phyloP scores from a whole-genome alignment of 2,113 vertebrate genomes.

The Pseudopodoces humilis region DNA sequence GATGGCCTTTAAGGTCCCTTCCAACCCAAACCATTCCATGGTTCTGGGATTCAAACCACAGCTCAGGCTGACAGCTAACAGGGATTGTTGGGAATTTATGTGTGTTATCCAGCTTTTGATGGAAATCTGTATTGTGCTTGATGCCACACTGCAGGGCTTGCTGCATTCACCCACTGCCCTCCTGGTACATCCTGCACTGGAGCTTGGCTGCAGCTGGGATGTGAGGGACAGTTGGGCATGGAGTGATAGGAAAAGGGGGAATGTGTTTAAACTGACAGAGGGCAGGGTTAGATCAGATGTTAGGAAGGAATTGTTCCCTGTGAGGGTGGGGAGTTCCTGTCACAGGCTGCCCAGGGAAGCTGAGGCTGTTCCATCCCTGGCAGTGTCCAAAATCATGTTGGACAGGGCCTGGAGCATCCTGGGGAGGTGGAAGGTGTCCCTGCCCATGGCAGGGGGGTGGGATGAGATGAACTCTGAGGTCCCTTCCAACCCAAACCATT shows the following conservation, averaged over 20 bases:
- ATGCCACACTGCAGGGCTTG: background rate
- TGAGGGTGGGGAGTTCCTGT: background rate
- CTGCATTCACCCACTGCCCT: background rate
- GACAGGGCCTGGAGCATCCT: accelerated
- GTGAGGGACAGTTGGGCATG: background rate
- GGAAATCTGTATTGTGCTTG: accelerated
- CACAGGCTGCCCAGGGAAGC: background rate
- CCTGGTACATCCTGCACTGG: background rate
- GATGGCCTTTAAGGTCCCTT: background rate
- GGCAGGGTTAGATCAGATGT: background rate
- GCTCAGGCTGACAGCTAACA: background rate
- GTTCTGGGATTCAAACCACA: background rate
- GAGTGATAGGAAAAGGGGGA: background rate
- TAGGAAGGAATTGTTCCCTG: background rate
- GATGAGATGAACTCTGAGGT: background rate
- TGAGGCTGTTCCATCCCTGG: background rate
- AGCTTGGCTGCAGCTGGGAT: background rate
- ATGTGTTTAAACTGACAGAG: background rate
- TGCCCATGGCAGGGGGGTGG: background rate
- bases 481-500: background rate
- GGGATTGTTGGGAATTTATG: background rate
- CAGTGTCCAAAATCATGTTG: background rate
- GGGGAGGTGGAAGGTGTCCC: background rate
- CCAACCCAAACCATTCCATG: background rate
- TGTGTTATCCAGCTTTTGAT: background rate